Evolutionary conservation across 2,113 vertebrate genomes (phyloP).

Genomic region (Etheostoma spectabile): DNA sequence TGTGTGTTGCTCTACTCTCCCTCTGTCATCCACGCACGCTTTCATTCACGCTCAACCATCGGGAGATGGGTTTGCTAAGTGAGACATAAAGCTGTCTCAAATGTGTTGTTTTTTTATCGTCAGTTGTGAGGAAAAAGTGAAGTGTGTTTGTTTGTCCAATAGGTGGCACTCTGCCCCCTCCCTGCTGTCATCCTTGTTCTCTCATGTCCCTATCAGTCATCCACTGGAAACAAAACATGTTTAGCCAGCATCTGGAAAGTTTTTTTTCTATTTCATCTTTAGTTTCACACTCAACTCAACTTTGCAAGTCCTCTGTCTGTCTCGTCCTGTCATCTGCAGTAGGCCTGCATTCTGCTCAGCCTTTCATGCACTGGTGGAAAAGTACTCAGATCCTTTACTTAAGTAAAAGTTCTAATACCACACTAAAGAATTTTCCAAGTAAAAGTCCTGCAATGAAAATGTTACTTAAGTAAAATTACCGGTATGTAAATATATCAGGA

Average conservation of each 20-base stretch:
- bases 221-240: not conserved
- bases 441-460: too few species aligned
- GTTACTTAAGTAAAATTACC: too few species aligned
- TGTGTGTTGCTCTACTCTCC: not conserved
- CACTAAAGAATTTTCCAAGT: too few species aligned
- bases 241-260: not conserved
- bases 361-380: slow-evolving; percentile 4
- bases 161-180: slow-evolving; percentile 76
- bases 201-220: slow-evolving; percentile 9
- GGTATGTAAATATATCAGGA: too few species aligned
- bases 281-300: not conserved
- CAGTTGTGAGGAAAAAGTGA: slow-evolving; percentile 10
- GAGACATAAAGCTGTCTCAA: not conserved
- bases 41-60: not conserved
- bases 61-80: not conserved
- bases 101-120: not conserved
- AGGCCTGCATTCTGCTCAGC: not conserved
- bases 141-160: slow-evolving; percentile 68
- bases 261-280: not conserved
- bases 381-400: too few species aligned
- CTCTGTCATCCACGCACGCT: not conserved
- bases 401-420: too few species aligned
- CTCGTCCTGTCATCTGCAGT: not conserved
- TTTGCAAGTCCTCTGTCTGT: not conserved
- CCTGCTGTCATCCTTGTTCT: slow-evolving; percentile 33